These are phyloP conservation scores for Timema podura DNA, from an alignment of 2,888 invertebrate genomes.

Conservation along the genomic window DNA sequence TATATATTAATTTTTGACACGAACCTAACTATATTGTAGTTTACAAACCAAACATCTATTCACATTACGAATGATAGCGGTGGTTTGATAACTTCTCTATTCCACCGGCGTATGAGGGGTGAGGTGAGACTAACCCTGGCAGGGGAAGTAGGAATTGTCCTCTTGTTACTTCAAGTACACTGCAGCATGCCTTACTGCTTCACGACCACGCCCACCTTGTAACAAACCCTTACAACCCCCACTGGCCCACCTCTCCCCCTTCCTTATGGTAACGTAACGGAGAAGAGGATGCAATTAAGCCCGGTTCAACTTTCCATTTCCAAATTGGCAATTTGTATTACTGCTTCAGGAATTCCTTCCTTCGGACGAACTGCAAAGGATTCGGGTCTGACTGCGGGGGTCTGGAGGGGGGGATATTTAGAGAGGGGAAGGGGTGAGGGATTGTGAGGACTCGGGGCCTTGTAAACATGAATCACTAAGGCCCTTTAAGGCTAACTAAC, in stretches of 20 bases:
- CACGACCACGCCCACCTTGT: conserved; percentile 11
- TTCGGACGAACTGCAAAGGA: conserved; percentile 7
- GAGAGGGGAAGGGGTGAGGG: neutral
- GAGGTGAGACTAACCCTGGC: too few relatives aligned
- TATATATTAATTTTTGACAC: too few relatives aligned
- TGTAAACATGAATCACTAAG: neutral
- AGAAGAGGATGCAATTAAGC: conserved; percentile 29
- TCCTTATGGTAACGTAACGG: neutral
- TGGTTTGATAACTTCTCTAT: too few relatives aligned
- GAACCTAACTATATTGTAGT: too few relatives aligned
- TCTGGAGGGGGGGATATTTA: neutral
- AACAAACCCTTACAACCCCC: conserved; percentile 2
- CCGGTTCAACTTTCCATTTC: conserved; percentile 31
- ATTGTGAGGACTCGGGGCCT: neutral
- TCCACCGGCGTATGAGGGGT: too few relatives aligned
- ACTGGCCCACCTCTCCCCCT: conserved; percentile 2
- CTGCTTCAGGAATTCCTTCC: conserved; percentile 20
- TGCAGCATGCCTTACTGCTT: neutral
- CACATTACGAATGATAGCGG: too few relatives aligned
- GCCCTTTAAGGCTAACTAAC: too few relatives aligned
- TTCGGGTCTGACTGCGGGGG: neutral
- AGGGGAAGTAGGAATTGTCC: too few relatives aligned
- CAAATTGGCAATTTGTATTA: conserved; percentile 32
- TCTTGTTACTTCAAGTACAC: too few relatives aligned
- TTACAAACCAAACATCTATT: too few relatives aligned